Base-by-base conservation (phyloP, 1,140 invertebrate species). In the Wiebesia pumilae region DNA sequence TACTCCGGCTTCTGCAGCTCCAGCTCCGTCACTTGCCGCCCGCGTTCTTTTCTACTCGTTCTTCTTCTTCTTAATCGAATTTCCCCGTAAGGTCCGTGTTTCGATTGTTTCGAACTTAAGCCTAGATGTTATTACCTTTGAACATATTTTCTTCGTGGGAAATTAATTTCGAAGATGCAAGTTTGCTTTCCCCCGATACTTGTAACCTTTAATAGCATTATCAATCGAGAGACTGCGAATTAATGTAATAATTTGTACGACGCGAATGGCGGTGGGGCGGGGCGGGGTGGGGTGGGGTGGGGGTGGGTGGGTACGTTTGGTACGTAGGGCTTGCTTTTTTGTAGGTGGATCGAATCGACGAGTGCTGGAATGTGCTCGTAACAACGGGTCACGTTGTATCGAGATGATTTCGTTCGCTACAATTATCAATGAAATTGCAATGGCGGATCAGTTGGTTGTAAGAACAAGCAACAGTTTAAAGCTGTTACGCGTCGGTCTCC, bases 1-100 rank as follows among this genome's bases (percentile, higher is more conserved):
- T 75, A 75, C 71, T 43, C 38, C 7, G 40, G 62, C 78, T 38
- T 33, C 75, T 21, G 54, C 62, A 65, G 65, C 62, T 38, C 47
- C 38, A 19, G 33, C n/a, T 27, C 38, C 85, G 38, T 86, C 82
- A 77, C 75, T 81, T 81, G 62, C 51, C 71, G 81, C 0, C 79
- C 47, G 38, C 67, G 58, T 47, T 79, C 51, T 83, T 58, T 85
- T 58, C 81, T 62, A n/a, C n/a, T n/a, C n/a, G n/a, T n/a, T 80
- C 27, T 75, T 81, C n/a, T 65, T 58, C 16, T 81, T 73, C 21
- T 75, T 86, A 86, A 86, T 81, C 69, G 54, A 81, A 62, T 86
- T 81, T 86, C 51, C 69, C 62, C 58, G 51, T 19, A n/a, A n/a
- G 33, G 51, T 38, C 35, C n/a, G 9, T 43, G 35, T 43, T 33